A percentile compares a stretch with the other conserved stretches of the same genome.
phyloP scores from a whole-genome alignment of 2,797 vertebrate genomes.

The Sarcophilus harrisii region DNA sequence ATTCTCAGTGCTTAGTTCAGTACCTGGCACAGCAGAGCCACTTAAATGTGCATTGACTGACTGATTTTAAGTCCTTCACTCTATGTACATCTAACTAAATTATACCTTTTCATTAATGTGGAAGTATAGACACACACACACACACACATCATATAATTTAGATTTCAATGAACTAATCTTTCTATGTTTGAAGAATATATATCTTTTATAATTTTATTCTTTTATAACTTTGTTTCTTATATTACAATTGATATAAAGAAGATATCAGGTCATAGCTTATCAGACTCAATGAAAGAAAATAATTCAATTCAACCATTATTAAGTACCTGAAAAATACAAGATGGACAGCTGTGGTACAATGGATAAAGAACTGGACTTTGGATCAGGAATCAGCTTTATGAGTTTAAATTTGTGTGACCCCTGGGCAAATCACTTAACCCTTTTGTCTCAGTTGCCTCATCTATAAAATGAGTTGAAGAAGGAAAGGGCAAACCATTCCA shows the following conservation, averaged over 20 bases:
- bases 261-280: background rate
- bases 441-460: background rate
- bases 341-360: background rate
- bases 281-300: background rate
- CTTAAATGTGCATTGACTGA: background rate
- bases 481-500: background rate
- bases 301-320: background rate
- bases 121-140: background rate
- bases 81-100: background rate
- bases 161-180: background rate
- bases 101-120: background rate
- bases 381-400: background rate
- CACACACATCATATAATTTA: background rate
- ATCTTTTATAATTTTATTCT: slow-evolving; percentile 17
- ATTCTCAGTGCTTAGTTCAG: background rate
- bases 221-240: slow-evolving; percentile 19
- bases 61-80: background rate
- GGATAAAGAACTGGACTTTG: background rate
- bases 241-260: slow-evolving; percentile 4
- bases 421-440: background rate
- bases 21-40: background rate
- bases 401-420: background rate
- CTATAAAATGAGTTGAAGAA: background rate
- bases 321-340: background rate
- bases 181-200: background rate